phyloP scores from a whole-genome alignment of 2,797 vertebrate genomes.

The Poeciliopsis turneri region DNA sequence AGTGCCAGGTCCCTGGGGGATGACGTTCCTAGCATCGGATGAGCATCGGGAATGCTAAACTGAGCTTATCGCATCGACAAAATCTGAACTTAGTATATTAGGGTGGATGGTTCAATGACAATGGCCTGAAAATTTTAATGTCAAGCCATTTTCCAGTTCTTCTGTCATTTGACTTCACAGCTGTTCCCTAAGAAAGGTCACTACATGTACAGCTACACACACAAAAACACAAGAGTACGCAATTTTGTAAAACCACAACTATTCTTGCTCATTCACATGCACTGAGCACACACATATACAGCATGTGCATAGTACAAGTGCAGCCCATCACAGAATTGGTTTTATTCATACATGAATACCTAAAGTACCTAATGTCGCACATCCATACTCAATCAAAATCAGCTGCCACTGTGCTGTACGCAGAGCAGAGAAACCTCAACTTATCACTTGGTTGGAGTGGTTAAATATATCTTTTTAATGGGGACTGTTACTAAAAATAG shows the following conservation, averaged over 20 bases:
- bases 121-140: conserved; percentile 55
- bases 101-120: conserved; percentile 25
- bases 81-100: conserved; percentile 6
- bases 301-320: conserved; percentile 3
- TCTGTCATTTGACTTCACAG: conserved; percentile 57
- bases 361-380: conserved; percentile 24
- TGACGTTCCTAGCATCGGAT: too few species aligned
- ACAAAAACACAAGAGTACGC: conserved; percentile 17
- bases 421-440: conserved; percentile 18
- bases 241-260: background rate
- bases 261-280: background rate
- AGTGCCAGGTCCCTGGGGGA: too few species aligned
- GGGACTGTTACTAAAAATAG: conserved; percentile 30
- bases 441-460: conserved; percentile 15
- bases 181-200: conserved; percentile 53
- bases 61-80: background rate
- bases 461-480: conserved; percentile 51
- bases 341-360: conserved; percentile 29
- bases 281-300: background rate
- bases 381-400: conserved; percentile 39
- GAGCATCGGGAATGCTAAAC: too few species aligned
- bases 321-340: background rate
- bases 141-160: conserved; percentile 61
- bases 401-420: conserved; percentile 22
- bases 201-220: conserved; percentile 18